phyloP scores from a whole-genome alignment of 2,113 vertebrate species.

The Rutilus rutilus region DNA sequence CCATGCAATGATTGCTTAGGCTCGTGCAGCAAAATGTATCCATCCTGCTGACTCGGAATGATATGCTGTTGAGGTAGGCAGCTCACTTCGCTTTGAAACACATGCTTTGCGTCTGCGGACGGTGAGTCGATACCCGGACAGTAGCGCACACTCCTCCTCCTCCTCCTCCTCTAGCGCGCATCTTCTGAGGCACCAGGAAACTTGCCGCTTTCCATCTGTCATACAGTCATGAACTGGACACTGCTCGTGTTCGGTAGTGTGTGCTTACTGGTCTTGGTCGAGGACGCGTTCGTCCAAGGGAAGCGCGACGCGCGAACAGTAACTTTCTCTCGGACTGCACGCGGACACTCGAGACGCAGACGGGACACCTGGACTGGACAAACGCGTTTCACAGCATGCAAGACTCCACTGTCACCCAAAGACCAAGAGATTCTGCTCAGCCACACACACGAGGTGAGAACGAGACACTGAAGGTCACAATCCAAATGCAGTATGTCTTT shows the following conservation, averaged over 20 bases:
- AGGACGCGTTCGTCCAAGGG: neutral
- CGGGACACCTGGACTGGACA: conserved; percentile 58
- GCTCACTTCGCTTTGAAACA: neutral
- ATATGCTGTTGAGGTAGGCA: conserved; percentile 3
- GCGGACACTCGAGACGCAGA: conserved; percentile 42
- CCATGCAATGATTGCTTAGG: neutral
- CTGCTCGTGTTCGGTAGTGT: neutral
- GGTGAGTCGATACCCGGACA: neutral
- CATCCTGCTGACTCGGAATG: neutral
- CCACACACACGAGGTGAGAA: conserved; percentile 76
- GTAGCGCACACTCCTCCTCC: neutral
- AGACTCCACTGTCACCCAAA: conserved; percentile 59
- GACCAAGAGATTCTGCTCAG: conserved; percentile 67
- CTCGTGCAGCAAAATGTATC: neutral
- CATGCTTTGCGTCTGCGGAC: neutral
- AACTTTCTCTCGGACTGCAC: conserved; percentile 60
- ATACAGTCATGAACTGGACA: conserved; percentile 45
- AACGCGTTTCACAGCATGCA: conserved; percentile 65
- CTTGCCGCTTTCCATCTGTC: neutral
- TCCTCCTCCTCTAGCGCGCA: conserved; percentile 15
- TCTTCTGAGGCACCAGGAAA: neutral
- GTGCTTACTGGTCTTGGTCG: conserved; percentile 13
- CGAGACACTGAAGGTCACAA: neutral
- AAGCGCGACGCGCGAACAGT: conserved; percentile 46
- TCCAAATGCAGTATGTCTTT: neutral